A percentile compares a stretch with the other conserved stretches of the same genome.
Conservation (phyloP, 2,888 invertebrate species). For the Invenusta paracnida region DNA sequence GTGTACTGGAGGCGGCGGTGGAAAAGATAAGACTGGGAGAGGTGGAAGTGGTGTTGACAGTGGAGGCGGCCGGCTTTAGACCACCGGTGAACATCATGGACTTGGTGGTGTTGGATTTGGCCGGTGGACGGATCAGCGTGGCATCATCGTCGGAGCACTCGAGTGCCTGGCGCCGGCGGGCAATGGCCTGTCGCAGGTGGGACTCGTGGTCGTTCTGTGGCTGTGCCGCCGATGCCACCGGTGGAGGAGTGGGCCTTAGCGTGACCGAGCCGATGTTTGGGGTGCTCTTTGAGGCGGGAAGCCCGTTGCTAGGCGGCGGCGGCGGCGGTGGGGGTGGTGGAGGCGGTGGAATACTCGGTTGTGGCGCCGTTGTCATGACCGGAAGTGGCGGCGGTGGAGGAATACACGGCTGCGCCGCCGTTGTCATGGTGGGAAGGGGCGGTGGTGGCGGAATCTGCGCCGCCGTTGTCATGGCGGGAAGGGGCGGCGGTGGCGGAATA, state of each 20-base stretch:
- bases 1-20: neutral
- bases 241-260: neutral
- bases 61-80: neutral
- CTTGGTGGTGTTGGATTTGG: too few relatives aligned
- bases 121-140: neutral
- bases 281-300: neutral
- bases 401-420: too few relatives aligned
- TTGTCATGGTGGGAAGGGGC: neutral
- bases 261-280: neutral
- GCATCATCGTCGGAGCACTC: neutral
- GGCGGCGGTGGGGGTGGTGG: neutral
- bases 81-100: neutral
- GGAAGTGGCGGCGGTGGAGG: neutral
- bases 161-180: neutral
- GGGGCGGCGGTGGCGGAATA: neutral
- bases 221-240: neutral
- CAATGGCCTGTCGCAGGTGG: neutral
- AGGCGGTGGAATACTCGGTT: neutral
- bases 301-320: neutral
- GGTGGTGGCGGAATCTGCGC: neutral
- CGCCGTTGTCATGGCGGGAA: neutral
- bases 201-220: neutral
- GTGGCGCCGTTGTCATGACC: neutral
- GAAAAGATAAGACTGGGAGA: neutral
- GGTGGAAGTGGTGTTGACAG: neutral